These are phyloP conservation scores for Hydrochoerus hydrochaeris DNA, from an alignment of 2,113 vertebrate species.

Conservation along the genomic window DNA sequence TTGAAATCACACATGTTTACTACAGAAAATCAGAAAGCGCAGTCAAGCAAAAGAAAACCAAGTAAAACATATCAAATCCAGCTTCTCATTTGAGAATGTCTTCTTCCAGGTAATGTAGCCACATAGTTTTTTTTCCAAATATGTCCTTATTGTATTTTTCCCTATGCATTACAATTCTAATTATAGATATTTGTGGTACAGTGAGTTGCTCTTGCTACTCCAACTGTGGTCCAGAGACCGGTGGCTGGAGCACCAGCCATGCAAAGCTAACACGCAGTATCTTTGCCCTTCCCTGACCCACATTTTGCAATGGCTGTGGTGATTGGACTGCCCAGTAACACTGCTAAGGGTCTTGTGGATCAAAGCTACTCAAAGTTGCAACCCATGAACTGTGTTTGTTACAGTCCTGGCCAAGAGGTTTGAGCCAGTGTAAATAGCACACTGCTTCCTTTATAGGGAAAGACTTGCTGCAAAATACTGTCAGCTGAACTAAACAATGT, in stretches of 20 bases:
- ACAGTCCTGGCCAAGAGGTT: not conserved
- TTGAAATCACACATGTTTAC: not conserved
- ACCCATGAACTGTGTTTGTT: not conserved
- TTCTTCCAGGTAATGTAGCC: not conserved
- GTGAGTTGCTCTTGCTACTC: not conserved
- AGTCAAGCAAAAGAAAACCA: not conserved
- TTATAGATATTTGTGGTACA: not conserved
- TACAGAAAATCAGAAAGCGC: not conserved
- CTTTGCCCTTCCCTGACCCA: not conserved
- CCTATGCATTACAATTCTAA: not conserved
- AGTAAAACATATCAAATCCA: not conserved
- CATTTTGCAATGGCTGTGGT: not conserved
- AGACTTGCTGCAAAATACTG: not conserved
- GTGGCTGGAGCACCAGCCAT: not conserved
- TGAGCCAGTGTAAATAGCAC: not conserved
- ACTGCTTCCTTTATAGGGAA: not conserved
- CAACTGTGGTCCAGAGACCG: not conserved
- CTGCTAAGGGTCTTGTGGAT: fast-evolving
- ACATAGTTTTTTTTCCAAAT: not conserved
- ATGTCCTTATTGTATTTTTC: not conserved
- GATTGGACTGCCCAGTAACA: fast-evolving
- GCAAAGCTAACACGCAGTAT: not conserved
- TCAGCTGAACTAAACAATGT: constrained; percentile 8
- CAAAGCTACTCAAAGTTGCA: not conserved
- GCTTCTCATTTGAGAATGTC: not conserved